These are phyloP conservation scores for Scomber colias DNA, from an alignment of 2,113 vertebrate genomes.

Conservation along the genomic window DNA sequence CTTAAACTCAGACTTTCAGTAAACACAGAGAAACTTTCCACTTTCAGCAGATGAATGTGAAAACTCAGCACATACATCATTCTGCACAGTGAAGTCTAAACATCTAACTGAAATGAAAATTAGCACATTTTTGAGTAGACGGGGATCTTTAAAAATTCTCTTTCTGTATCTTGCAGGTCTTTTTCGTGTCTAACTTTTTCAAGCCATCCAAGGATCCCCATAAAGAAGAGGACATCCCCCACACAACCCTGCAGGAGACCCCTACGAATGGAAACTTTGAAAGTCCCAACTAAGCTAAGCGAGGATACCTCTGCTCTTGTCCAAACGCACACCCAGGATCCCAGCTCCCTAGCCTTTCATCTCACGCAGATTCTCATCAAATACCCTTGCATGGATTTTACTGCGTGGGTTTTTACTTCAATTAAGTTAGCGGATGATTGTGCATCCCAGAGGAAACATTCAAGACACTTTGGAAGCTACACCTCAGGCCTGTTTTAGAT, in stretches of 20 bases:
- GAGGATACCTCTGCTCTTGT: slow-evolving; percentile 27
- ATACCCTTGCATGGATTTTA: slow-evolving; percentile 46
- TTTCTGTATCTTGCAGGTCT: slow-evolving; percentile 79
- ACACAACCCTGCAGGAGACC: slow-evolving; percentile 92
- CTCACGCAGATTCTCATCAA: slow-evolving; percentile 1
- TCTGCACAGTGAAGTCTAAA: no score
- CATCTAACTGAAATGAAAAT: no score
- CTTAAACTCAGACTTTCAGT: no score
- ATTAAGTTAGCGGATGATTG: background rate
- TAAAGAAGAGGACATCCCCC: slow-evolving; percentile 87
- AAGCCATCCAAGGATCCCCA: slow-evolving; percentile 82
- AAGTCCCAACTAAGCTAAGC: slow-evolving; percentile 86
- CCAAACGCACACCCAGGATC: slow-evolving; percentile 50
- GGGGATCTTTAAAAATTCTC: background rate
- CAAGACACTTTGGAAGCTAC: background rate
- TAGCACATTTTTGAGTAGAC: no score
- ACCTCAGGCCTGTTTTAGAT: slow-evolving; percentile 29
- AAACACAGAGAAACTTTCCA: no score
- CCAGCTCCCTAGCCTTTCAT: slow-evolving; percentile 49
- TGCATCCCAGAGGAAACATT: slow-evolving; percentile 13
- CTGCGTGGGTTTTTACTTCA: slow-evolving; percentile 2
- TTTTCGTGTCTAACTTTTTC: slow-evolving; percentile 96
- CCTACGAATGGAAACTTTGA: slow-evolving; percentile 91
- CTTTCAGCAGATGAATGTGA: no score
- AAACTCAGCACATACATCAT: no score